Percentiles rank a stretch among this genome's conserved stretches.
Evolutionary conservation across 30 jellyfish, hydroid and myxozoan species (phyloP).

Genomic region (Calvadosia cruxmelitensis): DNA sequence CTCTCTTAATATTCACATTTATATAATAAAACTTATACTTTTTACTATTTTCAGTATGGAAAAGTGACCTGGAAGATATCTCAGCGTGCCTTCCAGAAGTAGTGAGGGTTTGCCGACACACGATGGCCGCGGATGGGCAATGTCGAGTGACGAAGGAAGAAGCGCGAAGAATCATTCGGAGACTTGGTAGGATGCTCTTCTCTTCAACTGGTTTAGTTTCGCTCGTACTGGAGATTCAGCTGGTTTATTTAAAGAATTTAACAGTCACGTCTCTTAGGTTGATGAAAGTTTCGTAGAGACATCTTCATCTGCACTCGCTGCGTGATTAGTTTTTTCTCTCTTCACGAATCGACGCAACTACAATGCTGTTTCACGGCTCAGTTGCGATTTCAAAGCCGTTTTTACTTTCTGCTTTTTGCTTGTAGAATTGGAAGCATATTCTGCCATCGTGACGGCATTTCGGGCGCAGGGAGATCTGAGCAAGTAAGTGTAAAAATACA

Average conservation of each 20-base stretch:
- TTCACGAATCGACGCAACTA: neutral
- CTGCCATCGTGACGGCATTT: constrained; percentile 90
- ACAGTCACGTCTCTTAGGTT: no score
- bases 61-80: no score
- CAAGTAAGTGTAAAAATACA: constrained; percentile 40
- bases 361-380: neutral
- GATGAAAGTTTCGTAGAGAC: neutral
- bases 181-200: constrained; percentile 62
- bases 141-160: constrained; percentile 71
- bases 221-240: no score
- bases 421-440: constrained; percentile 88
- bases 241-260: no score
- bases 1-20: no score
- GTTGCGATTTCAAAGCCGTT: neutral
- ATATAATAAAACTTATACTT: no score
- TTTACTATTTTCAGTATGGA: no score
- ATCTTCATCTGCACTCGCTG: constrained; percentile 25
- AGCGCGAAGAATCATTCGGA: constrained; percentile 89
- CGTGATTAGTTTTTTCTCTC: constrained; percentile 2
- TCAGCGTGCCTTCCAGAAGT: no score
- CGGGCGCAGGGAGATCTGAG: constrained; percentile 95
- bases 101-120: no score
- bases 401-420: neutral
- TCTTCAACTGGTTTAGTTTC: no score
- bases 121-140: constrained; percentile 3